Evolutionary conservation across 2,113 vertebrate species (phyloP), one percentile per base, ranked within the genome.

Genomic region (Etia nguti): DNA sequence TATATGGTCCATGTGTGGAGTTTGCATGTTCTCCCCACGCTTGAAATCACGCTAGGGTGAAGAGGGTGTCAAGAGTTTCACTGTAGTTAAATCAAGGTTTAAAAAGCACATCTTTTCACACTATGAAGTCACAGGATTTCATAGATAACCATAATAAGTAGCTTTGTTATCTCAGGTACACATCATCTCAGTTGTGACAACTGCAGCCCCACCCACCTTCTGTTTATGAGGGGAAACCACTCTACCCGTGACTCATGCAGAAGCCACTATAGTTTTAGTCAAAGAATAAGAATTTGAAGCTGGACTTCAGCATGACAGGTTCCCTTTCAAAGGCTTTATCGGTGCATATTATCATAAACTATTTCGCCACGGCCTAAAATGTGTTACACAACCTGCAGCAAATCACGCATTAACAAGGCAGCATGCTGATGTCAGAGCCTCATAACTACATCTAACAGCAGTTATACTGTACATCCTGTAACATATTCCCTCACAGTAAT

Each of bases 131-230:
- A 62, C 16, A 62, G 16, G 36, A 15, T 73, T 18, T 75, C 70
- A 50, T 20, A 50, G 9, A 31, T 20, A 50, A 31, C 26, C 31
- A 65, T 65, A 36, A 20, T 62, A 65, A 65, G 18, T 36, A 36
- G 60, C n/a, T 36, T 36, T 36, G 4, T 75, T 75, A 29, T 48
- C 24, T 48, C 24, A 73, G 15, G 13, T 73, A 26, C 41, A 48
- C 68, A 65, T 36, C 31, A 65, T 65, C 60, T 65, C 16, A 29
- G 70, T 50, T 50, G 70, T 75, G 70, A 50, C 70, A 48, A 6
- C 15, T 4, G 43, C 48, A 48, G 0, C 43, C 43, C 15, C 4
- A 0, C 41, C 24, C 41, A 5, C 70, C 10, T 48, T 18, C 16
- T 50, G 43, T 75, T 75, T 75, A 50, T 6, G 0, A 31, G 6